Percentiles rank a stretch among this genome's conserved stretches.
Evolutionary conservation across 2,797 vertebrate species (phyloP).

Genomic region (Antennarius maculatus): DNA sequence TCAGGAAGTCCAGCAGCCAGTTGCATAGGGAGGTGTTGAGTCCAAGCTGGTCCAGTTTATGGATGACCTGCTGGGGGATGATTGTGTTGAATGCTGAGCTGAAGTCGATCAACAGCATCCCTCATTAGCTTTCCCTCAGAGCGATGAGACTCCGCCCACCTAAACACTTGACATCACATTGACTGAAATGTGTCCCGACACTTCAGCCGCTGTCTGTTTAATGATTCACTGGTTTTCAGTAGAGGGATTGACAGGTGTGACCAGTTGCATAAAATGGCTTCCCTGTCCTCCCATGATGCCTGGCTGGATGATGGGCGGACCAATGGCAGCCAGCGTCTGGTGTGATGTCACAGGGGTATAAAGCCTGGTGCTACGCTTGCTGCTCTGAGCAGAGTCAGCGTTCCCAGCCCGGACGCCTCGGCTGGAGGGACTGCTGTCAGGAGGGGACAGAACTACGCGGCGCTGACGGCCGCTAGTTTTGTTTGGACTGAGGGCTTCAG

Average conservation of each 20-base stretch:
- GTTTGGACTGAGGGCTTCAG: conserved; percentile 76
- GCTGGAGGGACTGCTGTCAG: conserved; percentile 96
- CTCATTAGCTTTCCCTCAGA: no score
- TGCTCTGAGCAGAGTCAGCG: conserved; percentile 95
- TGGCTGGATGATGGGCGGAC: conserved; percentile 54
- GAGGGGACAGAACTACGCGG: conserved; percentile 95
- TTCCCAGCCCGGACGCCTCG: conserved; percentile 97
- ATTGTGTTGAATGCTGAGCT: no score
- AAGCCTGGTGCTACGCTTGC: conserved; percentile 82
- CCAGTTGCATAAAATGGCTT: conserved; percentile 76
- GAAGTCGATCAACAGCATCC: no score
- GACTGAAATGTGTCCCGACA: no score
- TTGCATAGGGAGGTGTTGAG: no score
- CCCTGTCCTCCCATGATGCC: conserved; percentile 74
- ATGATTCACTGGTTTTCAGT: neutral
- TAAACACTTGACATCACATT: no score
- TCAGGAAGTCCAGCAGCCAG: no score
- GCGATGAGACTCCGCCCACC: no score
- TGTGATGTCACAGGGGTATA: conserved; percentile 88
- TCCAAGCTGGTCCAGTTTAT: no score
- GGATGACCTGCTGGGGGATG: no score
- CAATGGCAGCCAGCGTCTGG: conserved; percentile 76
- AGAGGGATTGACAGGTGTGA: conserved; percentile 75
- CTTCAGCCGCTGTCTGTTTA: no score
- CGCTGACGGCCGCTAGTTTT: conserved; percentile 86